Percentiles rank a stretch among this genome's conserved stretches.
phyloP scores from a whole-genome alignment of 2,113 vertebrate genomes.

The Rhinopithecus roxellana region DNA sequence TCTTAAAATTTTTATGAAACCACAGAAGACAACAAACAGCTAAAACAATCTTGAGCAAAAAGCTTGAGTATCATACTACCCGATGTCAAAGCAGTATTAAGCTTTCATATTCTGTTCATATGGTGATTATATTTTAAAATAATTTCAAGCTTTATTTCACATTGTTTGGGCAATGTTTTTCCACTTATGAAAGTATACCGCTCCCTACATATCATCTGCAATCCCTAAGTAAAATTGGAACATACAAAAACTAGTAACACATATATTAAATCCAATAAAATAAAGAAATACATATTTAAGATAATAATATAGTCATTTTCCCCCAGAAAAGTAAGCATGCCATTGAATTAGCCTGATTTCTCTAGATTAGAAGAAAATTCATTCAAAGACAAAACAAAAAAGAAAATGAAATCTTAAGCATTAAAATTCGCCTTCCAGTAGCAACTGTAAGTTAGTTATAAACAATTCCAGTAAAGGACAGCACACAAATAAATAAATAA shows the following conservation, averaged over 20 bases:
- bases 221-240: not conserved
- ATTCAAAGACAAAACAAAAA: not conserved
- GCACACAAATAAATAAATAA: not conserved
- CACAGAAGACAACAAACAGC: not conserved
- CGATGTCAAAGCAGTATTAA: not conserved
- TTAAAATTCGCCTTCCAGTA: not conserved
- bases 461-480: not conserved
- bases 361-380: not conserved
- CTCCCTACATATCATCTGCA: not conserved
- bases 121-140: not conserved
- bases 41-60: not conserved
- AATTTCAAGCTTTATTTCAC: not conserved
- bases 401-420: not conserved
- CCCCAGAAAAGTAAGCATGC: not conserved
- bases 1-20: not conserved
- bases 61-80: not conserved
- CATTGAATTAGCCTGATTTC: not conserved
- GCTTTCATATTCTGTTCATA: not conserved
- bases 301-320: not conserved
- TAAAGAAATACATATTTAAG: not conserved
- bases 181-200: not conserved
- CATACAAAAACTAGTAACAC: not conserved
- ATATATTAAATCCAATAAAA: not conserved
- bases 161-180: not conserved
- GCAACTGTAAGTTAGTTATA: not conserved